Base-by-base conservation (phyloP, 2,113 vertebrate species). In the Pyxicephalus adspersus region DNA sequence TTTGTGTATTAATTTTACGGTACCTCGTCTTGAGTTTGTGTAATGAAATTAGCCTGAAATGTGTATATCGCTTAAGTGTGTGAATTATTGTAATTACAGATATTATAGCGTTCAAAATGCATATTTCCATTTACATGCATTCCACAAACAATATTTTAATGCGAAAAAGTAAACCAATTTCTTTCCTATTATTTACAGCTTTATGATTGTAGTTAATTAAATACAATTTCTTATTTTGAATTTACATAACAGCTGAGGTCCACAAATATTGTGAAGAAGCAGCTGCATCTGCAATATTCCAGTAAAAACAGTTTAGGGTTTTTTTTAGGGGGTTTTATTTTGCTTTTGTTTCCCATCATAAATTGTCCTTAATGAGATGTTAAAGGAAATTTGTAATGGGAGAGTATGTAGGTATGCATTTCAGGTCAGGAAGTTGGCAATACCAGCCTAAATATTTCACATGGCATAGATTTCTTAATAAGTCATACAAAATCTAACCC, bases 271-370 rank as follows among this genome's bases (percentile, higher is more conserved):
- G 70, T 3, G 19, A 60, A 55, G 73, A 45, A 73, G 50, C 78
- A 73, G 67, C 78, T 80, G 67, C 77, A 63, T 5, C 17, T 7
- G 57, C 22, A 64, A 52, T 50, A 76, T 50, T 60, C 52, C 45
- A 52, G 19, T 76, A 76, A 64, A 76, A 88, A 71, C 81, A 88
- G 84, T 76, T 90, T 92, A 89, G 38, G 38, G 11, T 45, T 2
- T 13, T 13, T 13, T 2, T 45, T 45, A 6, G 3, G 3, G n/a
- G n/a, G n/a, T 3, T 45, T 45, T 45, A 13, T 45, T 45, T 45
- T 45, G 38, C 38, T 9, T 45, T 45, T 45, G 38, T 45, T 45
- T 45, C 1, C 38, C 6, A 45, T 45, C 11, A 3, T 45, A 45
- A 45, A 13, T 45, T 45, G 38, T 13, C 15, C 38, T 45, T 13